A percentile compares a stretch with the other conserved stretches of the same genome.
phyloP scores from a whole-genome alignment of 1,140 invertebrate species.

The Cydia splendana region DNA sequence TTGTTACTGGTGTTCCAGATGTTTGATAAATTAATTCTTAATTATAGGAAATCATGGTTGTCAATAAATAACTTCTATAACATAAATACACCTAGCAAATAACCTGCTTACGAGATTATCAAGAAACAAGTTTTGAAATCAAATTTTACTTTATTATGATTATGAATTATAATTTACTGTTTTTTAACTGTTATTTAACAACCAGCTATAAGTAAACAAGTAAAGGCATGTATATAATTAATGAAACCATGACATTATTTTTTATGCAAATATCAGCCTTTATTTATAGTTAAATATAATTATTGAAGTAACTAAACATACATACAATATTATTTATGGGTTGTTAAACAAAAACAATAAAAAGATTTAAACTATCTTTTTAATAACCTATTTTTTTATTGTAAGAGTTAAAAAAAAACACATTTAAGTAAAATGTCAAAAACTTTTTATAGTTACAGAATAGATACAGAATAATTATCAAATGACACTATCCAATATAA shows the following conservation, averaged over 20 bases:
- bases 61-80: neutral
- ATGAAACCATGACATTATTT: neutral
- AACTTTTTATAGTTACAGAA: no score
- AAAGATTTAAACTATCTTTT: neutral
- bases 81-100: neutral
- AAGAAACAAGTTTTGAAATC: neutral
- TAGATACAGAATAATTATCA: no score
- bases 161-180: neutral
- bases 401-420: neutral
- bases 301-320: neutral
- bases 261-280: slow-evolving; percentile 3
- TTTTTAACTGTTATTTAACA: neutral
- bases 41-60: no score
- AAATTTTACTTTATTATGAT: neutral
- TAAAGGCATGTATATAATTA: neutral
- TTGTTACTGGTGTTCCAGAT: no score
- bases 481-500: no score
- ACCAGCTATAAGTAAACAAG: neutral
- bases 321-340: neutral
- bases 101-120: neutral
- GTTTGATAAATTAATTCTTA: no score
- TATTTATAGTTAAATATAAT: neutral
- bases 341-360: neutral
- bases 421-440: neutral
- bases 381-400: neutral